Percentiles rank a stretch among this genome's conserved stretches.
Evolutionary conservation across 2,888 invertebrate genomes (phyloP).

Genomic region (Oscheius onirici): DNA sequence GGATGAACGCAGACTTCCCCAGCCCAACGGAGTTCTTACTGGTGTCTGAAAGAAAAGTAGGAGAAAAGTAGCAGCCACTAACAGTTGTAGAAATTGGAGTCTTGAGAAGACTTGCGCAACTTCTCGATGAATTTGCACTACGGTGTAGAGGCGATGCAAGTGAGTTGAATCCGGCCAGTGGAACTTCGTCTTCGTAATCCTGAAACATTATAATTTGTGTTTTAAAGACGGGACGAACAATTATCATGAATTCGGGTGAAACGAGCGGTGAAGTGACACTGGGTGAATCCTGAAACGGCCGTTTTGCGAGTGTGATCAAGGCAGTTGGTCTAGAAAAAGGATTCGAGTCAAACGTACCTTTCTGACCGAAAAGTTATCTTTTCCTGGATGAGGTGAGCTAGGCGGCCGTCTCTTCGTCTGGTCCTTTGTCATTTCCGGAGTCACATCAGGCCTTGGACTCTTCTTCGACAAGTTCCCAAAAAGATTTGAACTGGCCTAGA

Average conservation of each 20-base stretch:
- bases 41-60: neutral
- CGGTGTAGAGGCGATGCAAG: neutral
- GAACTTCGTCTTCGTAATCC: neutral
- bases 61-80: neutral
- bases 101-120: neutral
- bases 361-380: neutral
- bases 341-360: neutral
- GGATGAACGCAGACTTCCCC: neutral
- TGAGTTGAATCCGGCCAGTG: neutral
- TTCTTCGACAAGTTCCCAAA: neutral
- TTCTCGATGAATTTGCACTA: neutral
- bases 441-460: neutral
- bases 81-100: neutral
- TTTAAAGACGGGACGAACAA: neutral
- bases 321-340: neutral
- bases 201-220: neutral
- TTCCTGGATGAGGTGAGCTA: slow-evolving; percentile 19
- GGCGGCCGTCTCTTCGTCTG: neutral
- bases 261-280: neutral
- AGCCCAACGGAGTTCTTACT: neutral
- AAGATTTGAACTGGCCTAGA: slow-evolving; percentile 15
- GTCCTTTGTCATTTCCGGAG: neutral
- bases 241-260: neutral
- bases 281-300: neutral
- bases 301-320: neutral